These are phyloP conservation scores for Spea multiplicata DNA, from an alignment of 2,113 vertebrate species.

Conservation along the genomic window DNA sequence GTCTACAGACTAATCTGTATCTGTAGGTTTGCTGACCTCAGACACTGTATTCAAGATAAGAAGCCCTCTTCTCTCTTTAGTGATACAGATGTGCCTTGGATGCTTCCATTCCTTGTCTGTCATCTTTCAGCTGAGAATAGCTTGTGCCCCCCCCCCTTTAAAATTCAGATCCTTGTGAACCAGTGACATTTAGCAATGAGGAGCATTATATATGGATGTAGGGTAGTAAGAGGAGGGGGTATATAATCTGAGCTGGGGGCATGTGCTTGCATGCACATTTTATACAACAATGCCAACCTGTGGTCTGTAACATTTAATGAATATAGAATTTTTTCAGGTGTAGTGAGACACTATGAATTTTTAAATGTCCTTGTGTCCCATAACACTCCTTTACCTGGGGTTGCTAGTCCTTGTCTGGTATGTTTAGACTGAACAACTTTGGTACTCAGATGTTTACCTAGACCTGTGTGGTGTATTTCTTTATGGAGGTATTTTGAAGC, in stretches of 20 bases:
- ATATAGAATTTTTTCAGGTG: neutral
- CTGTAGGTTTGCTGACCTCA: neutral
- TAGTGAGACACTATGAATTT: too few relatives aligned
- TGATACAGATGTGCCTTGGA: slow-evolving; percentile 1
- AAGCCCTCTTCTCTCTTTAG: neutral
- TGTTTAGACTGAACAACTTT: too few relatives aligned
- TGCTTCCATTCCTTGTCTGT: slow-evolving; percentile 28
- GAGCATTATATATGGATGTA: slow-evolving; percentile 38
- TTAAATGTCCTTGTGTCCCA: too few relatives aligned
- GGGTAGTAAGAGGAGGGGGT: slow-evolving; percentile 19
- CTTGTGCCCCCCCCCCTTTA: slow-evolving; percentile 10
- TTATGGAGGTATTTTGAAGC: too few relatives aligned
- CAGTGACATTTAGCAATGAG: slow-evolving; percentile 33
- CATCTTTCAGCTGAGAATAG: slow-evolving; percentile 22
- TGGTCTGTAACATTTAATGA: neutral
- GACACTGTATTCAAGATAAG: neutral
- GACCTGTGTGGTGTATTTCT: neutral
- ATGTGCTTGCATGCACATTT: neutral
- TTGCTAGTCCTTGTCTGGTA: too few relatives aligned
- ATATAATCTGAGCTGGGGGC: slow-evolving; percentile 14
- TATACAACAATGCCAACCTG: neutral
- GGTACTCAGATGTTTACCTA: neutral
- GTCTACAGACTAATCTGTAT: neutral
- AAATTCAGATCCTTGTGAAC: slow-evolving; percentile 30
- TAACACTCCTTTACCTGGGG: too few relatives aligned